Evolutionary conservation across 2,113 vertebrate genomes (phyloP).

Genomic region (Psephotus haematonotus): DNA sequence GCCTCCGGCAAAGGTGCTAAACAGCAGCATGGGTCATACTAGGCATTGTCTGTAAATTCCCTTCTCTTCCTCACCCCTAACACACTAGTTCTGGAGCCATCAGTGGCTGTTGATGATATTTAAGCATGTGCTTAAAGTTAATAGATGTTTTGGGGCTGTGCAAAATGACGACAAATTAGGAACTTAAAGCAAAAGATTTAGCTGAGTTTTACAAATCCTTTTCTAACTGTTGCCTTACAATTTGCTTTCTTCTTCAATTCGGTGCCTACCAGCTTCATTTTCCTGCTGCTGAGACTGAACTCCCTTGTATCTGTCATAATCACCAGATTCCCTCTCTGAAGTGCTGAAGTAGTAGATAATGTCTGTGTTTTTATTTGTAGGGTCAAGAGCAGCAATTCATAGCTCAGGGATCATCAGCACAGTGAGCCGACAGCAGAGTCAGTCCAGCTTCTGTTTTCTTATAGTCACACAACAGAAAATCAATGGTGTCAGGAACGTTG

Average conservation of each 20-base stretch:
- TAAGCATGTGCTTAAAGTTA: not conserved
- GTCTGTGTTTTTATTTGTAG: conserved; percentile 39
- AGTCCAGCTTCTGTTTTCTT: conserved; percentile 69
- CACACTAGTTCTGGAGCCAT: not conserved
- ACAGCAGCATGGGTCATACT: not conserved
- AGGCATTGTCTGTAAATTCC: not conserved
- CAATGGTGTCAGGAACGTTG: conserved; percentile 83
- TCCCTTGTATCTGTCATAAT: conserved; percentile 24
- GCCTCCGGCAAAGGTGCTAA: not conserved
- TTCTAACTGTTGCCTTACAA: not conserved
- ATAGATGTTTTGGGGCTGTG: not conserved
- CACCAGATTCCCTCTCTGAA: not conserved
- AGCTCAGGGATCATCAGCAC: conserved; percentile 41
- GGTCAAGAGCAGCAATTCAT: conserved; percentile 32
- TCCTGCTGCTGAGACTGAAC: not conserved
- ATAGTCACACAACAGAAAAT: conserved; percentile 78
- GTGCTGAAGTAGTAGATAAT: conserved; percentile 27
- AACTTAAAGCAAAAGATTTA: not conserved
- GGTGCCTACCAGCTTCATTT: not conserved
- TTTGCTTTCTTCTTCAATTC: not conserved
- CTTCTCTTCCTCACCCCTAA: not conserved
- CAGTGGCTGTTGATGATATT: not conserved
- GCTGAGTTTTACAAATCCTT: not conserved
- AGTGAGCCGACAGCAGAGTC: conserved; percentile 33
- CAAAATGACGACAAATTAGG: not conserved